Percentiles rank a stretch among this genome's conserved stretches.
Evolutionary conservation across 2,797 vertebrate species (phyloP).

Genomic region (Silurus aristotelis): DNA sequence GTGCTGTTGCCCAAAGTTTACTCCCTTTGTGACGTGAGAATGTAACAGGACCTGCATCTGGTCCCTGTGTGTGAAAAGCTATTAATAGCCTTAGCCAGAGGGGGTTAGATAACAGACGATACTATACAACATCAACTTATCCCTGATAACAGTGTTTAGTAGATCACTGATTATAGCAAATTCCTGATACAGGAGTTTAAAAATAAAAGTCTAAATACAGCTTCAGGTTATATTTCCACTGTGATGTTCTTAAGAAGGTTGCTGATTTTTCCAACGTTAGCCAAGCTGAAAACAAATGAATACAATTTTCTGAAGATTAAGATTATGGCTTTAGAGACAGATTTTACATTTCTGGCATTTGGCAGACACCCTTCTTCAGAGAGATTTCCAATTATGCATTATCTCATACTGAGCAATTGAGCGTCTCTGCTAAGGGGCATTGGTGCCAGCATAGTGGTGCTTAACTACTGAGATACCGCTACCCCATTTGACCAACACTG

Average conservation of each 20-base stretch:
- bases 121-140: slow-evolving; percentile 17
- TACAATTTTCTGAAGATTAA: background rate
- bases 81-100: slow-evolving; percentile 43
- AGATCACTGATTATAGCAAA: background rate
- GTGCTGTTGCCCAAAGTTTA: slow-evolving; percentile 44
- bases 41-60: slow-evolving; percentile 38
- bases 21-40: slow-evolving; percentile 21
- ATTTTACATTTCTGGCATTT: too few species aligned
- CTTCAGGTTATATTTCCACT: background rate
- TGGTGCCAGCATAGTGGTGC: too few species aligned
- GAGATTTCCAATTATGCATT: too few species aligned
- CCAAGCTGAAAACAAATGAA: background rate
- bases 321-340: background rate
- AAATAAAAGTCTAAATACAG: slow-evolving; percentile 16
- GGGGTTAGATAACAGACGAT: slow-evolving; percentile 28
- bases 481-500: background rate
- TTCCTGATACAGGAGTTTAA: slow-evolving; percentile 11
- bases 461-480: too few species aligned
- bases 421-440: too few species aligned
- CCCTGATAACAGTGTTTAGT: slow-evolving; percentile 24
- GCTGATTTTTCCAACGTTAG: background rate
- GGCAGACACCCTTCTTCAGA: too few species aligned
- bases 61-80: slow-evolving; percentile 37
- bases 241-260: background rate
- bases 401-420: too few species aligned